A percentile compares a stretch with the other conserved stretches of the same genome.
Conservation (phyloP, 2,888 invertebrate species). For the Nebria brevicollis region DNA sequence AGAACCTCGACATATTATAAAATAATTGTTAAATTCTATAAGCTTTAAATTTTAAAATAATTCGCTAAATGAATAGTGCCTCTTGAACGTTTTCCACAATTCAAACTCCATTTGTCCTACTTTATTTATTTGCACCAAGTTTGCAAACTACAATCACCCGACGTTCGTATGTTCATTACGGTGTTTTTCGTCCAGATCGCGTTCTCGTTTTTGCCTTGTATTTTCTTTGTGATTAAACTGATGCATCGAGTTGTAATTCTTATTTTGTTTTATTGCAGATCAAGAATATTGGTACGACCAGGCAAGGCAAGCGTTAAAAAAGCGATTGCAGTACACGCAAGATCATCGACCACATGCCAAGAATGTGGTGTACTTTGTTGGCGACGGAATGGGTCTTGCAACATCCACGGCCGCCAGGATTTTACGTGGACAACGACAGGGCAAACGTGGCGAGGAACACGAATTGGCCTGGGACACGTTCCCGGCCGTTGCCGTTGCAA, state of each 20-base stretch:
- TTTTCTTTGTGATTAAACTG: not conserved
- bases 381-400: conserved; percentile 77
- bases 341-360: conserved; percentile 60
- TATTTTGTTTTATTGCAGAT: conserved; percentile 56
- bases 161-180: not conserved
- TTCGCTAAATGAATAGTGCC: not conserved
- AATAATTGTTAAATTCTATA: not conserved
- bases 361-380: conserved; percentile 72
- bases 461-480: conserved; percentile 74
- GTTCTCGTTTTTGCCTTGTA: not conserved
- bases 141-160: not conserved
- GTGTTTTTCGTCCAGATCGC: not conserved
- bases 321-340: conserved; percentile 60
- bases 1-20: not conserved
- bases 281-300: conserved; percentile 64
- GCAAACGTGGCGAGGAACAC: conserved; percentile 71
- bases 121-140: not conserved
- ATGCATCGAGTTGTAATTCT: not conserved
- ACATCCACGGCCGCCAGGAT: conserved; percentile 75
- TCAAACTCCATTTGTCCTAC: not conserved
- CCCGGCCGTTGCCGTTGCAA: conserved; percentile 72
- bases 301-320: conserved; percentile 60
- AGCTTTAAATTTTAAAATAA: not conserved
- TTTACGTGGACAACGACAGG: conserved; percentile 69
- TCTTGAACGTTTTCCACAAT: not conserved